Percentiles rank a stretch among this genome's conserved stretches.
These are phyloP conservation scores for Clivina fossor DNA, from an alignment of 2,888 invertebrate species.

Conservation along the genomic window DNA sequence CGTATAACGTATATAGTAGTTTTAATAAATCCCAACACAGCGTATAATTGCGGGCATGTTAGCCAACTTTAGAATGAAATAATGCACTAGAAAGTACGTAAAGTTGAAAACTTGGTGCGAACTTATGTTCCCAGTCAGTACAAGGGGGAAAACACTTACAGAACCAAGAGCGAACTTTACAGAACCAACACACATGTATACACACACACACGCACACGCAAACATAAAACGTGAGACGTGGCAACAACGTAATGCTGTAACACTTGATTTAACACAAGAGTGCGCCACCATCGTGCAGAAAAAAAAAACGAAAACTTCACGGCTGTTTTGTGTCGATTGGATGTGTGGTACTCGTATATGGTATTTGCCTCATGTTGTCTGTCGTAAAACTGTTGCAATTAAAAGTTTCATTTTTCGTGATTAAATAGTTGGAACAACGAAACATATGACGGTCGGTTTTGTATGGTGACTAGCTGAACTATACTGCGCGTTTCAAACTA, in stretches of 20 bases:
- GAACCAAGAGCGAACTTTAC: no score
- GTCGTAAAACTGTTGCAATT: no score
- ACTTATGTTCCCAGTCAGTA: not conserved
- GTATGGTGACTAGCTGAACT: no score
- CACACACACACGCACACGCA: no score
- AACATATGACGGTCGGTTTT: no score
- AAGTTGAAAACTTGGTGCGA: conserved; percentile 13
- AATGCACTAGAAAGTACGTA: conserved; percentile 12
- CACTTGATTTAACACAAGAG: conserved; percentile 8
- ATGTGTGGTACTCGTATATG: no score
- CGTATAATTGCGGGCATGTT: conserved; percentile 2
- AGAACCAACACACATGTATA: no score
- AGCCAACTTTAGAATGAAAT: conserved; percentile 6
- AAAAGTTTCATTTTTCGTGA: no score
- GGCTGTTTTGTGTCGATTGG: not conserved
- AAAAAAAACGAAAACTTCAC: not conserved
- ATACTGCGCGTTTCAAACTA: no score
- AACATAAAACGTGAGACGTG: conserved; percentile 8
- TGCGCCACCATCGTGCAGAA: not conserved
- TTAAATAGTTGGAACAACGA: no score
- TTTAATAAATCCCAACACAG: conserved; percentile 6
- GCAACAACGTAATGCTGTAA: conserved; percentile 9
- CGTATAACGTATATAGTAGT: not conserved
- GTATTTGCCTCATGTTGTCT: no score
- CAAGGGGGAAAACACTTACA: conserved; percentile 14